Evolutionary conservation across 2,888 invertebrate genomes (phyloP).

Genomic region (Drosophila mulleri): DNA sequence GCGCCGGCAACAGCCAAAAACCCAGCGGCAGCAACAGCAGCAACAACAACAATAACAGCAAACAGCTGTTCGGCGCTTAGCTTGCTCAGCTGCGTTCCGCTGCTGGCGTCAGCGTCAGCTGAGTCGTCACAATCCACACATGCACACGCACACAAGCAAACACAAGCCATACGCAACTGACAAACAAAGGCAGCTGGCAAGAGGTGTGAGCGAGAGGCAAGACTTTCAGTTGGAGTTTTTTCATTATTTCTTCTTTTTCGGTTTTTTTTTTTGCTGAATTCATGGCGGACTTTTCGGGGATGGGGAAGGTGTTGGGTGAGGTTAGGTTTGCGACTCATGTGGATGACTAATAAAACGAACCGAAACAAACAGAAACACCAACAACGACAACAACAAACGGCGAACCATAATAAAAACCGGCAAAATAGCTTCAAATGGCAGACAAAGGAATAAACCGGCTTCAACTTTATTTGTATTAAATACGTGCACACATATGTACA

Average conservation of each 20-base stretch:
- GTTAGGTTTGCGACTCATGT: constrained; percentile 39
- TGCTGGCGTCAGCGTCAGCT: constrained; percentile 50
- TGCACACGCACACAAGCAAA: constrained; percentile 17
- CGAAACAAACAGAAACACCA: constrained; percentile 43
- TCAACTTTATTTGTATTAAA: constrained; percentile 40
- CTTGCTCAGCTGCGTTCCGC: constrained; percentile 55
- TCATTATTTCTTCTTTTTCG: constrained; percentile 8
- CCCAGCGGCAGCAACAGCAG: constrained; percentile 32
- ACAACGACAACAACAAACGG: constrained; percentile 28
- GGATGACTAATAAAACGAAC: constrained; percentile 67
- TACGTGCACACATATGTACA: background rate
- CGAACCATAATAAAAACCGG: constrained; percentile 62
- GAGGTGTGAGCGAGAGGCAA: constrained; percentile 20
- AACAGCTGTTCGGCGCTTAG: constrained; percentile 67
- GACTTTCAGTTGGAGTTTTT: constrained; percentile 38
- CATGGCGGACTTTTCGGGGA: constrained; percentile 20
- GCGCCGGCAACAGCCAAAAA: constrained; percentile 37
- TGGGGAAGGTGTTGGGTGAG: constrained; percentile 14
- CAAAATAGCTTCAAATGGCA: constrained; percentile 66
- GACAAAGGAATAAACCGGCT: constrained; percentile 77
- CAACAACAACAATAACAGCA: constrained; percentile 36
- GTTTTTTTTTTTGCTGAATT: constrained; percentile 6
- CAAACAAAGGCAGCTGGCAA: constrained; percentile 58
- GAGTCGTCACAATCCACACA: constrained; percentile 33
- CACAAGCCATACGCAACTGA: constrained; percentile 21